Evolutionary conservation across 2,888 invertebrate genomes (phyloP).

Genomic region (Leptinotarsa tumamoca): DNA sequence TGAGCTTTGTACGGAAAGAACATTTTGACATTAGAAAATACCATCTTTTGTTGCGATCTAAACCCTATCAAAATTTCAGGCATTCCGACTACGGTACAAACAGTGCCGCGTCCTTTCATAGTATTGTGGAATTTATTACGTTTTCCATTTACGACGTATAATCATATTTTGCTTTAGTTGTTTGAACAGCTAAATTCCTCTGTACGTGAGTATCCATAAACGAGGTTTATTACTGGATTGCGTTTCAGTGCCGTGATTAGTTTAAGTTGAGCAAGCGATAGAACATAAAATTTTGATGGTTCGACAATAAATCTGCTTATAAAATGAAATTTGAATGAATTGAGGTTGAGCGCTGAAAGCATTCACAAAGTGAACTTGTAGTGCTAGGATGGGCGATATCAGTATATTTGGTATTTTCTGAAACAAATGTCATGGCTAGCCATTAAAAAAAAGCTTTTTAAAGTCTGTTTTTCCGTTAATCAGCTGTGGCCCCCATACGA

Average conservation of each 20-base stretch:
- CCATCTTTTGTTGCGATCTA: too few relatives aligned
- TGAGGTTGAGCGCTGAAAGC: not conserved
- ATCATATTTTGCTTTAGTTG: not conserved
- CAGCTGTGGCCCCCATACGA: too few relatives aligned
- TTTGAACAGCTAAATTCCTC: not conserved
- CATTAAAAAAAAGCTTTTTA: too few relatives aligned
- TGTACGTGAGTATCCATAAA: slow-evolving; percentile 7
- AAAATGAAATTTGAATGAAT: slow-evolving; percentile 9
- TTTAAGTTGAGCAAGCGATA: slow-evolving; percentile 8
- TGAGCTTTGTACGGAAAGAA: too few relatives aligned
- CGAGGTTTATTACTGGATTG: slow-evolving; percentile 1
- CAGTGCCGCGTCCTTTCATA: too few relatives aligned
- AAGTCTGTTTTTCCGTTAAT: too few relatives aligned
- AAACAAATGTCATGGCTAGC: too few relatives aligned
- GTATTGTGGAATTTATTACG: not conserved
- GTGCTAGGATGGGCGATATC: too few relatives aligned
- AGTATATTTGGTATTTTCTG: too few relatives aligned
- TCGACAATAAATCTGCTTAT: slow-evolving; percentile 2
- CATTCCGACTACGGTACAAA: too few relatives aligned
- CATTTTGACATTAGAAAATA: too few relatives aligned
- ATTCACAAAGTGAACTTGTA: not conserved
- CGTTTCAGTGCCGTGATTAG: slow-evolving; percentile 1
- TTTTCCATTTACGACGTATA: not conserved
- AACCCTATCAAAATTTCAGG: too few relatives aligned
- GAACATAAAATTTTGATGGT: not conserved